Evolutionary conservation across 2,797 vertebrate species (phyloP), one percentile per base, ranked within the genome.

Genomic region (Setipinna tenuifilis): DNA sequence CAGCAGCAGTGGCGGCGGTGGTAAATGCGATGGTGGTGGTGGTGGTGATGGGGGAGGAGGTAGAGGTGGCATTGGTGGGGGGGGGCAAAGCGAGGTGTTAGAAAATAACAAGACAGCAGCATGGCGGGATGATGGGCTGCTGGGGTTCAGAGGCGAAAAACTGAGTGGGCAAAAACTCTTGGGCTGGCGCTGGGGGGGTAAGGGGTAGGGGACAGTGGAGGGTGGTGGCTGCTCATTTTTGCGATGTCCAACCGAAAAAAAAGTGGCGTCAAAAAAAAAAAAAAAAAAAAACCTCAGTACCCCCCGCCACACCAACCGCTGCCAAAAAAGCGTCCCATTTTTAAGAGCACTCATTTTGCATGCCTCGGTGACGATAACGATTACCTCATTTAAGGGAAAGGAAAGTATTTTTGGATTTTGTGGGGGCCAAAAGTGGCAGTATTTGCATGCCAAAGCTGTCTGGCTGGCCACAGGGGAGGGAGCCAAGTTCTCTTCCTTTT

Each of bases 401-500:
- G 71, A 78, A 78, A 78, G 71, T 78, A 78, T 78, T 78, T 78
- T 44, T 6, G 71, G 71, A 44, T 78, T 78, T 75, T 78, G 71
- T 78, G 35, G 71, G 71, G 71, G 71, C 71, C 35, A 78, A 78
- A 19, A 78, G 71, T 78, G 71, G 71, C 31, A 35, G 71, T 41
- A 78, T 78, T 78, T 78, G 71, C 31, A 44, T 78, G 71, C 71
- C 35, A 78, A 78, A 78, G 71, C 71, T 41, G 68, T 78, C 71
- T 78, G 92, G 87, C 91, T 91, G 88, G 94, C 94, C 92, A 94
- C 92, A 88, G 93, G 94, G 94, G 94, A 89, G 90, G 94, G 93
- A 92, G 88, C 90, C 81, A 87, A 88, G 87, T 91, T 91, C 86
- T 91, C 88, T 91, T 88, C 89, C 91, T 93, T 54, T 54, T 93